Base-by-base conservation (phyloP, 2,797 vertebrate genomes). In the Rhinichthys osculus region DNA sequence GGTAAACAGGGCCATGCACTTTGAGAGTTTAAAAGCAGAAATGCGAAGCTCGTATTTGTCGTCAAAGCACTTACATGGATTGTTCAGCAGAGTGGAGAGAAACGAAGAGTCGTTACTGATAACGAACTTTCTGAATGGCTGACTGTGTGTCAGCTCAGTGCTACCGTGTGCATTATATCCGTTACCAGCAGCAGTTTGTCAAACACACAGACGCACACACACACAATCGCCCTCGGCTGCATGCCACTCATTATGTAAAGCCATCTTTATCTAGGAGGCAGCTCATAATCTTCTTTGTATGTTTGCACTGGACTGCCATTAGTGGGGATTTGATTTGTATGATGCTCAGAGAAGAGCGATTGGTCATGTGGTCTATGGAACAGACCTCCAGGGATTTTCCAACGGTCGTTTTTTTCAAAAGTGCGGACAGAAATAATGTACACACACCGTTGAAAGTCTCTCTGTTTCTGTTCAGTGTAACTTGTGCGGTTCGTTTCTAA, bases 321-420 rank as follows among this genome's bases (percentile, higher is more conserved):
- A 94, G 93, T 90, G 92, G 89, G 92, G 92, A 92, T 95, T 95
- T 94, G 93, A 93, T 94, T 93, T 93, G 93, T 94, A 90, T 91
- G 92, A 94, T 92, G 92, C 92, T 87, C 87, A 44, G 91, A 86
- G 93, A 92, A 93, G 91, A 91, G 87, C 91, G 88, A 90, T 85
- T 90, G 86, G 90, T 90, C 90, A 87, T 70, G 67, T 70, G 84
- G 90, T 85, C 87, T 90, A 91, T 90, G 89, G 89, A 90, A 89
- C 92, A 90, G 87, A 92, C 93, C 93, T 87, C 85, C 38, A 83
- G 91, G 90, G 79, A 84, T 86, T 87, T 80, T 84, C 71, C 71
- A 71, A n/a, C 77, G 35, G 50, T 77, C 64, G 30, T 30, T 78
- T 85, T 85, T 42, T 47, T 88, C 89, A 90, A 91, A 84, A 82